Percentiles rank a stretch among this genome's conserved stretches.
Conservation (phyloP, 2,888 invertebrate genomes). For the Beris morrisii region DNA sequence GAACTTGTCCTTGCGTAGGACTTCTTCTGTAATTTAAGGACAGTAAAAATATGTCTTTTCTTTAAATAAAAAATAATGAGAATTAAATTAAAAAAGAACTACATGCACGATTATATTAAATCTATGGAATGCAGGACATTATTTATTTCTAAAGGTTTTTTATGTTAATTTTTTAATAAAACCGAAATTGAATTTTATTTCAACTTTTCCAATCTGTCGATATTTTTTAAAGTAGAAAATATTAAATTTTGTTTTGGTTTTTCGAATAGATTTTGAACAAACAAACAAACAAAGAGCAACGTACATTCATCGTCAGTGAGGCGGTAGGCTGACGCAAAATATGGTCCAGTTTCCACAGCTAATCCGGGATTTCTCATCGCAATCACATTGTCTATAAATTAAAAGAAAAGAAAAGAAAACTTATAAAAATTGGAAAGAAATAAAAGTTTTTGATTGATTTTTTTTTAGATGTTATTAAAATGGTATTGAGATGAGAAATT, state of each 20-base stretch:
- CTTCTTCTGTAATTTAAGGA: too few species aligned
- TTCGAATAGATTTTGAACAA: not conserved
- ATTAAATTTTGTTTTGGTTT: not conserved
- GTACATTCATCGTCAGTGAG: conserved; percentile 55
- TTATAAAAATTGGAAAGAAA: conserved; percentile 9
- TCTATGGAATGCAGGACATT: too few species aligned
- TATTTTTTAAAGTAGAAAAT: not conserved
- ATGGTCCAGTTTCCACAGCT: conserved; percentile 43
- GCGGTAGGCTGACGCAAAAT: conserved; percentile 55
- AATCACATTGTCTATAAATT: conserved; percentile 54
- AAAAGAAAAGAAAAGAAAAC: conserved; percentile 43
- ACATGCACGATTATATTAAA: too few species aligned
- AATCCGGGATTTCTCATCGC: conserved; percentile 48
- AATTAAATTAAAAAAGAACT: too few species aligned
- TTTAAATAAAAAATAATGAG: too few species aligned
- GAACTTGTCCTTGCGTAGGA: too few species aligned
- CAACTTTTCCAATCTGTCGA: not conserved
- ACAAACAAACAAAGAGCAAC: conserved; percentile 40
- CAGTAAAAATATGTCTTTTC: too few species aligned
- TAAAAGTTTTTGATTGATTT: not conserved
- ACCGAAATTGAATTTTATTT: not conserved
- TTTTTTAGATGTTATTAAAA: not conserved
- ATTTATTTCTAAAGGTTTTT: too few species aligned
- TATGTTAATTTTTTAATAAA: not conserved
- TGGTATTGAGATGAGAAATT: not conserved